Evolutionary conservation across 1,140 invertebrate species (phyloP), one percentile per base, ranked within the genome.

Genomic region (Pogonus chalceus): DNA sequence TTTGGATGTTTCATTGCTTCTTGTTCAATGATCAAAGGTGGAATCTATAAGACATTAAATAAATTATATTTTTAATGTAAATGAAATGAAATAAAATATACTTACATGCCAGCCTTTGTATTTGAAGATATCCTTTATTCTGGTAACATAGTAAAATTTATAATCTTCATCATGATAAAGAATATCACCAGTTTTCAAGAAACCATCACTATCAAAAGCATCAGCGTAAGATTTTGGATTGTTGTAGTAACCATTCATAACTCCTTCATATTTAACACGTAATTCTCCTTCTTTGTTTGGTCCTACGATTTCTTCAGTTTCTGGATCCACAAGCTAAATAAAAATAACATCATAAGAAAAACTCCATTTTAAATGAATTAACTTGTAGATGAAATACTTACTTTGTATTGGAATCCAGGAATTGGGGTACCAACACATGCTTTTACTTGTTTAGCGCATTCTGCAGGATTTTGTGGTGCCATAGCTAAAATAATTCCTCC

Each of bases 151-250:
- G n/a, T n/a, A n/a, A n/a, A n/a, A n/a, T n/a, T n/a, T n/a, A n/a
- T n/a, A 75, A 18, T 84, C 74, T 56, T 82, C 71, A 58, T 87
- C 82, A 54, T 80, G 77, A 56, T 80, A 85, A 0, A 76, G 80
- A 21, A 87, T 71, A 64, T 89, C 85, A 24, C 85, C 85, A 51
- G 85, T 85, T 60, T 77, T 76, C 16, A 85, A 70, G 64, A 73
- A 82, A 16, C 75, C 77, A 48, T 88, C 79, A 12, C 67, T 62
- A 56, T 84, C 78, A 24, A 83, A 72, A 1, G 71, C 79, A 20
- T 53, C 51, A 1, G 31, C 79, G 76, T 1, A 72, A 62, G 0
- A 54, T 1, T 2, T 16, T 14, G 26, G 26, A 7, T 31, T 4
- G 20, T 54, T 58, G 23, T 58, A 56, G 46, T 64, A 66, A n/a